Evolutionary conservation across 2,113 vertebrate genomes (phyloP), one percentile per base, ranked within the genome.

Genomic region (Atlantisia rogersi): DNA sequence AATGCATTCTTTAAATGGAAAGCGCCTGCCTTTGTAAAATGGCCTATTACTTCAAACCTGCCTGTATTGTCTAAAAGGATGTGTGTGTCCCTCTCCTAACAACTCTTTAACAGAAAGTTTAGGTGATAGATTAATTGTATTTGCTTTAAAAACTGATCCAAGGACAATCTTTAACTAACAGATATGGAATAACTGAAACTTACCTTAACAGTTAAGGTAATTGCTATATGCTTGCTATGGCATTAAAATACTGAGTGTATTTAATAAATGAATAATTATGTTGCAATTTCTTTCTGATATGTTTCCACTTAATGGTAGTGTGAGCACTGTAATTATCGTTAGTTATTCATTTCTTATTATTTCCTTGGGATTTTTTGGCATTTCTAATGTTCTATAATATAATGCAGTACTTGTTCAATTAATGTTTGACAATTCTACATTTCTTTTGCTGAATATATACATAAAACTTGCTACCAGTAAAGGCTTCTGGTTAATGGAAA

Each of bases 181-280:
- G 14, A 21, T 65, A 40, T 11, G 42, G 37, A 62, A 11, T 32
- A 91, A 71, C 15, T 76, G 74, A 58, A 92, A 86, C 78, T 94
- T 15, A 55, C 56, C 58, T 84, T 64, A 74, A 71, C 52, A 86
- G 53, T 60, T 35, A 46, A 81, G 79, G 40, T 58, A 88, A 92
- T 86, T 88, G 46, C 60, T 59, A 21, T 67, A 64, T 80, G 26
- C n/a, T 86, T 74, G 46, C 40, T 74, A 22, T 48, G 48, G 26
- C 35, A 69, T 87, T 95, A 89, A 84, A 92, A 92, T 76, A 63
- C 28, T 15, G 31, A 83, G 28, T 56, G 26, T 35, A 48, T 90
- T 95, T 91, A 21, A 76, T 76, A 93, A 96, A 76, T 69, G 11
- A 88, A 25, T 71, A 75, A 91, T 92, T 94, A 71, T 11, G 3